phyloP scores from a whole-genome alignment of 2,113 vertebrate genomes.

The Oncorhynchus kisutch region DNA sequence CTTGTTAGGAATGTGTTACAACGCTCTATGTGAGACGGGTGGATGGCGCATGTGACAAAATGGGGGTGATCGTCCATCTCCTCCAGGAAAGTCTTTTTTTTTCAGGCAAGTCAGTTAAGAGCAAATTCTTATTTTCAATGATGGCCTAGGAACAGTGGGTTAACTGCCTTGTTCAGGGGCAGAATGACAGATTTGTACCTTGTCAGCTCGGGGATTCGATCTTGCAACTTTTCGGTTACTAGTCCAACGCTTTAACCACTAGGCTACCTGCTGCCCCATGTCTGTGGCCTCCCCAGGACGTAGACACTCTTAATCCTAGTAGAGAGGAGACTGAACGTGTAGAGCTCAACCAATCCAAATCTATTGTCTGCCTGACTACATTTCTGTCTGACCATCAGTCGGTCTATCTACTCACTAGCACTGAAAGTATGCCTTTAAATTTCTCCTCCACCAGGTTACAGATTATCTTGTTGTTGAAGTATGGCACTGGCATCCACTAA shows the following conservation, averaged over 20 bases:
- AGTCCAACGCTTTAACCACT: no score
- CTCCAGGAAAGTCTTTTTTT: conserved; percentile 68
- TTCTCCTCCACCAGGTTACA: conserved; percentile 94
- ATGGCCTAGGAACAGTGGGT: no score
- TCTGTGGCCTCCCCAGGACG: conserved; percentile 91
- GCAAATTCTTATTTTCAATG: no score
- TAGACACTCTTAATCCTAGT: conserved; percentile 92
- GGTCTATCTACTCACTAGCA: conserved; percentile 78
- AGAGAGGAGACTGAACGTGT: conserved; percentile 7
- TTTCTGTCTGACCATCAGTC: background rate
- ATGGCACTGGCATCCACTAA: conserved; percentile 94
- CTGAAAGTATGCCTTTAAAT: conserved; percentile 90
- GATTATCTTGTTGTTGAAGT: conserved; percentile 98
- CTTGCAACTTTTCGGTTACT: no score
- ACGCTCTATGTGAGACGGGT: conserved; percentile 80
- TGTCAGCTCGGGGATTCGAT: no score
- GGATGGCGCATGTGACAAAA: conserved; percentile 76
- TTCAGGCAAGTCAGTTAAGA: conserved; percentile 82
- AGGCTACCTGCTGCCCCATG: conserved; percentile 38
- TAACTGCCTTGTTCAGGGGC: no score
- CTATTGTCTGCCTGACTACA: conserved; percentile 68
- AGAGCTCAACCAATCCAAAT: background rate
- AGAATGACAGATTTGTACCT: no score
- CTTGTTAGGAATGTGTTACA: background rate
- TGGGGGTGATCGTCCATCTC: conserved; percentile 92